These are phyloP conservation scores for Emberiza fucata DNA, from an alignment of 2,113 vertebrate species.

Conservation along the genomic window DNA sequence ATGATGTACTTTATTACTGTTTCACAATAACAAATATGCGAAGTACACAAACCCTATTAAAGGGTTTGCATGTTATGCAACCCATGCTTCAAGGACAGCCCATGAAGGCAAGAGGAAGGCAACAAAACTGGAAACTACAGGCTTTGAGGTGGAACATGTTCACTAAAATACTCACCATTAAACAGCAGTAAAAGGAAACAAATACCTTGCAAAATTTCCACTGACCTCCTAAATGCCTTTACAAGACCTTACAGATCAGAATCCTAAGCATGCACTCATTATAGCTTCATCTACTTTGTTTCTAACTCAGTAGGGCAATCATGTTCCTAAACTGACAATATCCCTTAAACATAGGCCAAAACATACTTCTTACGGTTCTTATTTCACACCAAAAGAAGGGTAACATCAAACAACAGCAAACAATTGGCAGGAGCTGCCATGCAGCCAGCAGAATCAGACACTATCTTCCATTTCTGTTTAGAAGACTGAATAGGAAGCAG, in stretches of 20 bases:
- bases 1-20: background rate
- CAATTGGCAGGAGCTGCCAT: background rate
- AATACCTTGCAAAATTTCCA: background rate
- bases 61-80: background rate
- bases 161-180: background rate
- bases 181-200: background rate
- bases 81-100: background rate
- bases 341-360: background rate
- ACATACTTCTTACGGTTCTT: fast-evolving
- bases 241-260: background rate
- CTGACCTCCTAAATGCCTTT: background rate
- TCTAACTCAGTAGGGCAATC: background rate
- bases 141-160: background rate
- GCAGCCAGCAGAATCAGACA: background rate
- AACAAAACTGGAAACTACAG: background rate
- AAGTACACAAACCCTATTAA: background rate
- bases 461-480: background rate
- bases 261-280: background rate
- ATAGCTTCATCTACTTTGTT: background rate
- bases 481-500: background rate
- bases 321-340: background rate
- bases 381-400: background rate
- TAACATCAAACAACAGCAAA: background rate
- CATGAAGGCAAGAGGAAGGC: background rate
- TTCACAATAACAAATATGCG: background rate